Percentiles rank a stretch among this genome's conserved stretches.
Conservation (phyloP, 2,113 vertebrate genomes). For the Edolisoma coerulescens region DNA sequence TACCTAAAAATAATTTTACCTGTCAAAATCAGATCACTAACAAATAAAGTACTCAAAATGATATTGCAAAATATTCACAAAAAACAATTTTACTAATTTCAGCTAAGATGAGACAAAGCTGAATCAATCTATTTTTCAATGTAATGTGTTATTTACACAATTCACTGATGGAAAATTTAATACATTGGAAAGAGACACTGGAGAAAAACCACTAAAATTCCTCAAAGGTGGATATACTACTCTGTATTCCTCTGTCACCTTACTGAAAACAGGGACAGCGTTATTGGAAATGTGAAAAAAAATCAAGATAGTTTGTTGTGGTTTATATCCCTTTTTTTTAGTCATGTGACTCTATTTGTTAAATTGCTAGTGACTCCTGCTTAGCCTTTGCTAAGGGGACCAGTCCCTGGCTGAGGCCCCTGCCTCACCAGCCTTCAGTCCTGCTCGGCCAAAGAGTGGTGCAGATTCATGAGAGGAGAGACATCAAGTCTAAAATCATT, state of each 20-base stretch:
- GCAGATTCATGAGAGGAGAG: accelerated
- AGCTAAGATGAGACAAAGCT: neutral
- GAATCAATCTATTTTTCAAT: neutral
- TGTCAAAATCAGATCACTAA: neutral
- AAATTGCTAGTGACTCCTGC: neutral
- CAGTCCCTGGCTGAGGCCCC: neutral
- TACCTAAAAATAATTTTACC: neutral
- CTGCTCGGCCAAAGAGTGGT: accelerated
- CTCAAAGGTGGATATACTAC: neutral
- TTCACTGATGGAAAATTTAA: neutral
- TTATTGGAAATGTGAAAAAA: neutral
- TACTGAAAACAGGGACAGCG: neutral
- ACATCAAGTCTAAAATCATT: neutral
- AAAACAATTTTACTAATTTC: neutral
- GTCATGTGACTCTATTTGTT: neutral
- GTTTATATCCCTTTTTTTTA: neutral
- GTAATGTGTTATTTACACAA: neutral
- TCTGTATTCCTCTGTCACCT: neutral
- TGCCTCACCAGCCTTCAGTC: neutral
- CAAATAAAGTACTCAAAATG: neutral
- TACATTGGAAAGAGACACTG: neutral
- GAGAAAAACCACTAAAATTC: neutral
- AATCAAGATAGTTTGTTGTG: neutral
- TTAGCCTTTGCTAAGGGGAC: neutral
- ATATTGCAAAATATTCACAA: neutral